These are phyloP conservation scores for Epizoanthus ramosus DNA, from an alignment of 92 coral and sea anemone genomes.

Conservation along the genomic window DNA sequence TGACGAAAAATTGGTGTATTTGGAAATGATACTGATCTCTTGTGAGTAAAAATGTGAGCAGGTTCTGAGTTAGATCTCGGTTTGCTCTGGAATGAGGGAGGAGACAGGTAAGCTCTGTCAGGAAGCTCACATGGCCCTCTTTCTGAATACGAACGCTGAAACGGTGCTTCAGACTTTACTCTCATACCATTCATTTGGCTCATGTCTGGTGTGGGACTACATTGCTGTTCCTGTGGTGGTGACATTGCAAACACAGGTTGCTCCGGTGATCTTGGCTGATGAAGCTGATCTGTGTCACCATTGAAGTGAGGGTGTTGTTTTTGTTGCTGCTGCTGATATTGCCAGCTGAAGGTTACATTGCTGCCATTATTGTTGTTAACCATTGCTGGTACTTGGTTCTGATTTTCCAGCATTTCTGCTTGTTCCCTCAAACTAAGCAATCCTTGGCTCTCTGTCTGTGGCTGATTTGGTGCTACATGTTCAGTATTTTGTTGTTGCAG, in stretches of 20 bases:
- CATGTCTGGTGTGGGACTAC: constrained; percentile 33
- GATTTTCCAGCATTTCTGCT: constrained; percentile 34
- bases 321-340: constrained; percentile 47
- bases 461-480: constrained; percentile 29
- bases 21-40: constrained; percentile 73
- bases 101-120: constrained; percentile 55
- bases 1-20: constrained; percentile 59
- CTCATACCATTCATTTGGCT: constrained; percentile 42
- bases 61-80: constrained; percentile 91
- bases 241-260: constrained; percentile 62
- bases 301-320: constrained; percentile 68
- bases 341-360: constrained; percentile 52
- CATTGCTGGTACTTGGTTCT: constrained; percentile 11
- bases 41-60: constrained; percentile 66
- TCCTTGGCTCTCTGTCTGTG: constrained; percentile 45
- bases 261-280: constrained; percentile 47
- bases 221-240: constrained; percentile 47
- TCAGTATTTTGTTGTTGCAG: constrained; percentile 41
- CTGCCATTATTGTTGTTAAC: constrained; percentile 50
- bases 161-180: constrained; percentile 32
- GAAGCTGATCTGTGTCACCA: constrained; percentile 60
- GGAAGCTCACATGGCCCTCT: constrained; percentile 57
- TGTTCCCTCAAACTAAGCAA: constrained; percentile 40
- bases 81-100: constrained; percentile 60
- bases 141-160: constrained; percentile 82